A percentile compares a stretch with the other conserved stretches of the same genome.
phyloP scores from a whole-genome alignment of 2,797 vertebrate genomes.

The Pseudochirops corinnae region DNA sequence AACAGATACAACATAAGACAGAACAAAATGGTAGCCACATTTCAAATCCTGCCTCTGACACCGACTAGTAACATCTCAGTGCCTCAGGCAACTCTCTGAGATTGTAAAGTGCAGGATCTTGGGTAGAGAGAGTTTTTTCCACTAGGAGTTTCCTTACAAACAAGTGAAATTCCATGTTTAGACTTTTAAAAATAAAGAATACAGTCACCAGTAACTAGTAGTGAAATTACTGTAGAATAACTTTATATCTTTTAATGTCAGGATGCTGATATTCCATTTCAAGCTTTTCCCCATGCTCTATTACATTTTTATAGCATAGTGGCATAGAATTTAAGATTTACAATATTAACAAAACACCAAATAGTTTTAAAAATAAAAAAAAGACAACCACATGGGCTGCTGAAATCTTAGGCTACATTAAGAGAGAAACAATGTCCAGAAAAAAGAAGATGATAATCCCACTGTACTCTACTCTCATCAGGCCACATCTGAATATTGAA shows the following conservation, averaged over 20 bases:
- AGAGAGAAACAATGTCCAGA: background rate
- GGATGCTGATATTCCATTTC: slow-evolving; percentile 26
- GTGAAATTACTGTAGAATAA: slow-evolving; percentile 11
- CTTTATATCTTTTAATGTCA: slow-evolving; percentile 37
- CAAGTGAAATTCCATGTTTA: background rate
- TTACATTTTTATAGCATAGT: background rate
- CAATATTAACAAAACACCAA: background rate
- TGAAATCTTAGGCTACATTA: background rate
- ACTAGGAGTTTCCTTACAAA: background rate
- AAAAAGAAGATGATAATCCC: background rate
- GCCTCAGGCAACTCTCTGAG: background rate
- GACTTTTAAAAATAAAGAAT: background rate
- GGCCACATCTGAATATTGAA: background rate
- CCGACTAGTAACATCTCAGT: background rate
- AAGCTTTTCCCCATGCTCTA: slow-evolving; percentile 23
- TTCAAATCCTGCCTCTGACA: background rate
- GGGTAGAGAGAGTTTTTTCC: background rate
- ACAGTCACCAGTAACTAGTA: background rate
- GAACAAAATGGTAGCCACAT: background rate
- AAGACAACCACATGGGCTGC: background rate
- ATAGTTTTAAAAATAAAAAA: background rate
- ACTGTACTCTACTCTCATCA: background rate
- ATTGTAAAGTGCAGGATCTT: background rate
- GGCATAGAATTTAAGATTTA: background rate
- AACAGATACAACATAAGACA: background rate